Percentiles rank a stretch among this genome's conserved stretches.
Evolutionary conservation across 2,797 vertebrate species (phyloP).

Genomic region (Limosa lapponica): DNA sequence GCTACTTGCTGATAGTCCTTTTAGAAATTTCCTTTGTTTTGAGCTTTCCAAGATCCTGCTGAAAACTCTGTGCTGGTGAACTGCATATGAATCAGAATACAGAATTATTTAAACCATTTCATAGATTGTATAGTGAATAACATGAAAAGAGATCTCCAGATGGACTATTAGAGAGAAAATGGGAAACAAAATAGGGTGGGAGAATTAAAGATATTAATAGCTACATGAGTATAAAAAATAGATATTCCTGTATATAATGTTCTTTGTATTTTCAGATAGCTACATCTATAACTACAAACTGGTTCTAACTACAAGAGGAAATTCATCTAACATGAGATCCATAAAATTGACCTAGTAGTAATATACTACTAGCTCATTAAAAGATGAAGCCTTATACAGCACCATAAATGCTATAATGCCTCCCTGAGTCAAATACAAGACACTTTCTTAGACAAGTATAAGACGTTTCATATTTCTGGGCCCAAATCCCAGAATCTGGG

Average conservation of each 20-base stretch:
- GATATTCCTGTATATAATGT: background rate
- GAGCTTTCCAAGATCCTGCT: background rate
- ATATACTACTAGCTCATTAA: background rate
- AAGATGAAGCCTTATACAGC: background rate
- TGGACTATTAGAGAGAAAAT: background rate
- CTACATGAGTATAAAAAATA: background rate
- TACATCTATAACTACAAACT: background rate
- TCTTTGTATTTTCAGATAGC: background rate
- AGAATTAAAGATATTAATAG: background rate
- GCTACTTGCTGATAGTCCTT: background rate
- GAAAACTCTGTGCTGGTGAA: background rate
- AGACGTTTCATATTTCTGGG: background rate
- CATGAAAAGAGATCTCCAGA: background rate
- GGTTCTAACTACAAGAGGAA: background rate
- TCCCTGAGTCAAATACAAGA: background rate
- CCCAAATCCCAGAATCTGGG: background rate
- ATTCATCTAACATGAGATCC: background rate
- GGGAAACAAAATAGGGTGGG: background rate
- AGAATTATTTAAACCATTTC: background rate
- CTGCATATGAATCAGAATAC: background rate
- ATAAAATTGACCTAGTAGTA: background rate
- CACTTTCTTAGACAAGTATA: background rate
- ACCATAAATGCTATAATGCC: background rate
- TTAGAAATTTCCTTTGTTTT: background rate
- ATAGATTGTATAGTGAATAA: background rate